Evolutionary conservation across 2,113 vertebrate species (phyloP).

Genomic region (Gopherus evgoodei): DNA sequence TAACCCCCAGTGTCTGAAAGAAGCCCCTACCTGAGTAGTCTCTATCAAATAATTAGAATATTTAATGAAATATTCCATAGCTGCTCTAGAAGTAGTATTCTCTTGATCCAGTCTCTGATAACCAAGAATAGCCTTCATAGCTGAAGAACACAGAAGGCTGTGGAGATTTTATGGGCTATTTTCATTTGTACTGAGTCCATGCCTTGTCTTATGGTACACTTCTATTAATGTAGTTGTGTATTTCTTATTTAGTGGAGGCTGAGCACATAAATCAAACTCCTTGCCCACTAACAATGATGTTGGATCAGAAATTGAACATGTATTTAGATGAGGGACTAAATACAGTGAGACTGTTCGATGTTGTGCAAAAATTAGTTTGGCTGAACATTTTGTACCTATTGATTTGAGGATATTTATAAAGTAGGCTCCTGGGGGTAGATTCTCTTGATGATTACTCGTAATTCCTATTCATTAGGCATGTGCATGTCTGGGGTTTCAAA

Average conservation of each 20-base stretch:
- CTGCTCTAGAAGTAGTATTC: not conserved
- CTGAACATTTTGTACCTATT: not conserved
- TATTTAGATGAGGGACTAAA: not conserved
- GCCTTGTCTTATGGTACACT: not conserved
- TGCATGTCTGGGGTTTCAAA: not conserved
- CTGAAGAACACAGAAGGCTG: not conserved
- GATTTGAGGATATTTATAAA: not conserved
- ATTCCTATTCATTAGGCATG: not conserved
- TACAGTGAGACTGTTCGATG: not conserved
- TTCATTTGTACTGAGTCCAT: not conserved
- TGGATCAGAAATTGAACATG: not conserved
- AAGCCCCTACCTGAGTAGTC: not conserved
- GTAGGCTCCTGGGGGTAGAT: not conserved
- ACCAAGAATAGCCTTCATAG: not conserved
- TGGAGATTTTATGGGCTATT: not conserved
- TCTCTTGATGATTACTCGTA: not conserved
- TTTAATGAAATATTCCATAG: not conserved
- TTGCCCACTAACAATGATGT: not conserved
- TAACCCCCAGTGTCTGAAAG: not conserved
- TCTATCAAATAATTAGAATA: not conserved
- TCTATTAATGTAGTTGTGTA: not conserved
- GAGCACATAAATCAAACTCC: not conserved
- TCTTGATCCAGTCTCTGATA: not conserved
- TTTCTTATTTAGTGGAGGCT: not conserved
- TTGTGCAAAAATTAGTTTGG: not conserved